Conservation (phyloP, 2,888 invertebrate genomes). For the Thelaira solivaga region DNA sequence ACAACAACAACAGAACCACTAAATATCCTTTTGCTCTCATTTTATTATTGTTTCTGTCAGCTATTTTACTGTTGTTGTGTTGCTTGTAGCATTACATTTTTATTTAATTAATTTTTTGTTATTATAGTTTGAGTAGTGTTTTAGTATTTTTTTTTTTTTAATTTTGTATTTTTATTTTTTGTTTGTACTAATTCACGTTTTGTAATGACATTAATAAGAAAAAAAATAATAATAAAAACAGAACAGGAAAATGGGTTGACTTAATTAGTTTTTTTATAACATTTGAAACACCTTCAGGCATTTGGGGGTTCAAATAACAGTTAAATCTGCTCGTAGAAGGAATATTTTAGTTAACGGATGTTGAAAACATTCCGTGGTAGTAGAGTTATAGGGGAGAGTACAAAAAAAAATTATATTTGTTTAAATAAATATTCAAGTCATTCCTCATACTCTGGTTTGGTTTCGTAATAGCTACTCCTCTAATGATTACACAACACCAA, state of each 20-base stretch:
- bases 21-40: conserved; percentile 15
- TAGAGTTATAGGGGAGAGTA: background rate
- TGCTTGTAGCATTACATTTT: conserved; percentile 53
- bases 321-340: background rate
- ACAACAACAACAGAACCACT: too few species aligned
- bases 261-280: conserved; percentile 35
- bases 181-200: background rate
- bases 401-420: too few species aligned
- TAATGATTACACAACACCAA: too few species aligned
- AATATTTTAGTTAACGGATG: too few species aligned
- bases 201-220: background rate
- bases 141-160: background rate
- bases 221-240: background rate
- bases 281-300: conserved; percentile 21
- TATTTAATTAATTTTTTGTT: conserved; percentile 55
- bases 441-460: too few species aligned
- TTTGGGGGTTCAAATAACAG: background rate
- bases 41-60: background rate
- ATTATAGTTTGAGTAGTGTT: conserved; percentile 22
- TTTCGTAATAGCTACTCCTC: too few species aligned
- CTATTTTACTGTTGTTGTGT: conserved; percentile 34
- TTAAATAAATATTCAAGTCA: too few species aligned
- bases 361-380: background rate
- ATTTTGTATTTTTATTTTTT: background rate
- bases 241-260: conserved; percentile 18